Percentiles rank a stretch among this genome's conserved stretches.
Conservation (phyloP, 1,140 invertebrate species). For the Drosophila pandora region DNA sequence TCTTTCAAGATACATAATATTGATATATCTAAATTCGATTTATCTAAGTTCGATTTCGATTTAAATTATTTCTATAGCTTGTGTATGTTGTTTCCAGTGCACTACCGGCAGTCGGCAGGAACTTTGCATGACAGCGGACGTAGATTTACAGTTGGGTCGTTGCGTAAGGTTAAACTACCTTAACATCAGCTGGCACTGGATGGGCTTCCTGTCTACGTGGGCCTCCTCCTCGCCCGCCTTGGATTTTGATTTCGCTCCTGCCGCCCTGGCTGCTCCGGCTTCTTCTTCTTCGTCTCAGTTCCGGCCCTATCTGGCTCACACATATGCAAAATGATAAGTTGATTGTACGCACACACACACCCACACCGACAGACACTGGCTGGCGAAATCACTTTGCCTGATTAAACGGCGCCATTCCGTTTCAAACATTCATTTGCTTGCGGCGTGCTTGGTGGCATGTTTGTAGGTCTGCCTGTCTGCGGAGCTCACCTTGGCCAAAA, state of each 20-base stretch:
- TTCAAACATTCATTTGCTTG: slow-evolving; percentile 34
- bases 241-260: slow-evolving; percentile 1
- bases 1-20: too few species aligned
- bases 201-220: slow-evolving; percentile 63
- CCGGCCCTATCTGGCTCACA: slow-evolving; percentile 12
- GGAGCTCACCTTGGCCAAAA: slow-evolving; percentile 49
- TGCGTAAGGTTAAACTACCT: slow-evolving; percentile 76
- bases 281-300: slow-evolving; percentile 7
- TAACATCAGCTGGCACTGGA: slow-evolving; percentile 63
- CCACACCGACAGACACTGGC: neutral
- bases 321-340: slow-evolving; percentile 71
- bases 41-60: neutral
- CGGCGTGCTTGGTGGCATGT: slow-evolving; percentile 2
- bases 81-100: slow-evolving; percentile 12
- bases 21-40: neutral
- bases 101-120: slow-evolving; percentile 38
- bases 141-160: slow-evolving; percentile 73
- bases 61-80: neutral
- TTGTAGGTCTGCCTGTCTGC: neutral
- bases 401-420: slow-evolving; percentile 73
- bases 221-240: neutral
- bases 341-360: slow-evolving; percentile 20
- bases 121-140: slow-evolving; percentile 67
- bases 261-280: neutral
- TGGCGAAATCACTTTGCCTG: slow-evolving; percentile 75